Base-by-base conservation (phyloP, 2,797 vertebrate genomes). In the Octomys mimax region DNA sequence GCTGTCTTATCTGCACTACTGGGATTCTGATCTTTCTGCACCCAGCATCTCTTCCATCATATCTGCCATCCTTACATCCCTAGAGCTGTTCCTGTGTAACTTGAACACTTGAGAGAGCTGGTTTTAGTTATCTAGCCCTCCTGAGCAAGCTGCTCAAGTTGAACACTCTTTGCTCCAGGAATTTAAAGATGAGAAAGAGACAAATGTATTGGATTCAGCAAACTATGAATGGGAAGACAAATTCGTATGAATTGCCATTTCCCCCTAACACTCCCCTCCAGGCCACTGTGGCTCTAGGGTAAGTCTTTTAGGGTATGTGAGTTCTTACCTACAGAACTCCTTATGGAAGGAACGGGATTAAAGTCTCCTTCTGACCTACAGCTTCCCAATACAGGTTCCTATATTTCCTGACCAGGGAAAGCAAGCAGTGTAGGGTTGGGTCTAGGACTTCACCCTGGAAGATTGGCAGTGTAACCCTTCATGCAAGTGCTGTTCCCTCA, bases 111-210 rank as follows among this genome's bases (percentile, higher is more conserved):
- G 33, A 87, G 64, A 54, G 0, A 68, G 22, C 42, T 80, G 33
- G 52, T 64, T 81, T 80, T 49, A 83, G 0, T 66, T 52, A 28
- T 92, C 28, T 24, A 84, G 22, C 5, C 12, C 31, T 64, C 36
- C 42, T 21, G 57, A 18, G 10, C 79, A 46, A 62, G 71, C 82
- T 89, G 42, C 59, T 42, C 2, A 22, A 75, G 11, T 52, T 61
- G 71, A 87, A 26, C 5, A n/a, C 21, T 73, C 75, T 86, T 91
- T 78, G 52, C 33, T 88, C 75, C 11, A 68, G 70, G 8, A 46
- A 70, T 80, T 94, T 62, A 80, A 95, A 68, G 64, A 92, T 81
- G 81, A 42, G 84, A 89, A 87, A 68, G 57, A 91, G n/a, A n/a
- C 13, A 0, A 39, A 16, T 52, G 46, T 92, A 42, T 83, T 92